Evolutionary conservation across 2,113 vertebrate genomes (phyloP).

Genomic region (Aleadryas rufinucha): DNA sequence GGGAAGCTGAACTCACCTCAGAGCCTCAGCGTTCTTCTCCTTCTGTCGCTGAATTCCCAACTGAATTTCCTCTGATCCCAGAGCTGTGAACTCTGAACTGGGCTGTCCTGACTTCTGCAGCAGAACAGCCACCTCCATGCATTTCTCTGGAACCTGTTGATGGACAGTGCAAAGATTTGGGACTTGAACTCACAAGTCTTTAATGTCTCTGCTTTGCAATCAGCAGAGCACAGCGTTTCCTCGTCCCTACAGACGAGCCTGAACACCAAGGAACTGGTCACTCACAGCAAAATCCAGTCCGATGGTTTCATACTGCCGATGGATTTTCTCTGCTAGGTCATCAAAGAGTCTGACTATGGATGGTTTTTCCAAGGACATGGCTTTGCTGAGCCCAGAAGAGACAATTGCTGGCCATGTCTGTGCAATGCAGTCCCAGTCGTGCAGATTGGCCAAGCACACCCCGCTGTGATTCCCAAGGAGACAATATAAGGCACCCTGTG

Average conservation of each 20-base stretch:
- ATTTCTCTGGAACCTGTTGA: conserved; percentile 81
- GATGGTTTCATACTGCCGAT: conserved; percentile 95
- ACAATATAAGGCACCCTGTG: conserved; percentile 95
- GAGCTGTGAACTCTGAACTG: conserved; percentile 56
- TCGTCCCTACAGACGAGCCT: not conserved
- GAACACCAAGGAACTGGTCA: not conserved
- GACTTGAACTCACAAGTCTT: fast-evolving
- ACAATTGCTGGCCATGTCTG: conserved; percentile 93
- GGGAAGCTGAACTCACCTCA: conserved; percentile 74
- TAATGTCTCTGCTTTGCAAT: not conserved
- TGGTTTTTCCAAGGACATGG: conserved; percentile 95
- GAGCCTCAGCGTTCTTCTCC: conserved; percentile 83
- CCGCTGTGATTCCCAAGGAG: conserved; percentile 92
- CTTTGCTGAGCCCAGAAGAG: conserved; percentile 90
- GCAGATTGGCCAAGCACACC: conserved; percentile 91
- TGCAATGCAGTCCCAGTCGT: conserved; percentile 95
- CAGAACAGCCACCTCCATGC: conserved; percentile 75
- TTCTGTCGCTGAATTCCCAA: conserved; percentile 79
- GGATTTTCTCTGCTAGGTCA: conserved; percentile 95
- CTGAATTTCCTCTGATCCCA: conserved; percentile 74
- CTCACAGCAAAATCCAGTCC: conserved; percentile 91
- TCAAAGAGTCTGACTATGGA: conserved; percentile 95
- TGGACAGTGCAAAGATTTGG: not conserved
- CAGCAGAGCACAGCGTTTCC: not conserved
- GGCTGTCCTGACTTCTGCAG: conserved; percentile 78